Conservation (phyloP, 2,113 vertebrate species). For the Ovibos moschatus region DNA sequence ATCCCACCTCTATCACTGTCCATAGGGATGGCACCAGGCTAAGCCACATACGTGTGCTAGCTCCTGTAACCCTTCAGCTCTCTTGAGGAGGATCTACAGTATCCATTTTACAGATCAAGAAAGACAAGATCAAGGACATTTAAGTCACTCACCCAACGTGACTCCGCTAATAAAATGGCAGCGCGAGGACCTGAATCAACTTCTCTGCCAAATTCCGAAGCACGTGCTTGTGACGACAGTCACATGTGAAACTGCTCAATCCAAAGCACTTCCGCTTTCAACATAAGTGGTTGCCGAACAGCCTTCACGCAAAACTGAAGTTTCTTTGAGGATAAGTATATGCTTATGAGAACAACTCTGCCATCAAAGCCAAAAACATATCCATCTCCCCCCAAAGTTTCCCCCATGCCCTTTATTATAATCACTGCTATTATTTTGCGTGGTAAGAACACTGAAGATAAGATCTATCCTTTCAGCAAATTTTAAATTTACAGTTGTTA, state of each 20-base stretch:
- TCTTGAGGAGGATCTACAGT: background rate
- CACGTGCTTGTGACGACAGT: rapidly evolving
- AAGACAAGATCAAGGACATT: background rate
- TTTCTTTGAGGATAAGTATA: background rate
- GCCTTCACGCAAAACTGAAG: background rate
- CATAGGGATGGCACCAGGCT: background rate
- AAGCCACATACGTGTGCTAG: background rate
- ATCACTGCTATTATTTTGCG: background rate
- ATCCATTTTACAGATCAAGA: background rate
- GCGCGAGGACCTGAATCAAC: background rate
- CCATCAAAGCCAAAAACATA: background rate
- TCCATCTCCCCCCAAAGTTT: background rate
- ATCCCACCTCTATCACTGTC: background rate
- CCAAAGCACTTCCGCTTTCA: background rate
- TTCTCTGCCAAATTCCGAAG: background rate
- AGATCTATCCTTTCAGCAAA: background rate
- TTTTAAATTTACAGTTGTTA: background rate
- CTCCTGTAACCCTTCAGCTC: background rate
- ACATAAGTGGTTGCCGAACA: too few species aligned
- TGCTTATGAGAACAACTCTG: background rate
- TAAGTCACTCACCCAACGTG: background rate
- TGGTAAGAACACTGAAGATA: background rate
- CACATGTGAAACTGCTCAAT: background rate
- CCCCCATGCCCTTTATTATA: background rate
- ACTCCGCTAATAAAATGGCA: background rate